A percentile compares a stretch with the other conserved stretches of the same genome.
These are phyloP conservation scores for Anoncus sp. DNA, from an alignment of 2,888 invertebrate genomes.

Conservation along the genomic window DNA sequence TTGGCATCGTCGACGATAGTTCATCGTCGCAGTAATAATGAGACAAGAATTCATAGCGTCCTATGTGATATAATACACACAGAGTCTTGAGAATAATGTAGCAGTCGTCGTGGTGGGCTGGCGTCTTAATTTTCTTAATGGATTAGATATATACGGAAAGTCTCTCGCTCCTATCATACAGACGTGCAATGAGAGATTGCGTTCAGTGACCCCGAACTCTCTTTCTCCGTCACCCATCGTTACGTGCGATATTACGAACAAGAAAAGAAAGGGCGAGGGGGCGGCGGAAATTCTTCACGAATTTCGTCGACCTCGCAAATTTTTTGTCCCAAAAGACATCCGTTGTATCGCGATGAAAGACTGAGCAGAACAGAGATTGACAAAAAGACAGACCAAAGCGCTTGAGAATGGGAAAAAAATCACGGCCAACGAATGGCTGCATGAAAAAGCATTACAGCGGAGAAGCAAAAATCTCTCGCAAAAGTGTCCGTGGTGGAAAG, in stretches of 20 bases:
- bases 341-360: constrained; percentile 8
- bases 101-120: no score
- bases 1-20: constrained; percentile 24
- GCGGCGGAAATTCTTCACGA: background rate
- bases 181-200: background rate
- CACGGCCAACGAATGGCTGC: constrained; percentile 22
- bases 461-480: constrained; percentile 34
- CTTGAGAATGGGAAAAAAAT: constrained; percentile 17
- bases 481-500: constrained; percentile 19
- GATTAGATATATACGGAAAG: constrained; percentile 18
- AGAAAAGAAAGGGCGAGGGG: no score
- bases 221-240: background rate
- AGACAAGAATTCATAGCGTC: constrained; percentile 49
- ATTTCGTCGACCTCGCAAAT: constrained; percentile 14
- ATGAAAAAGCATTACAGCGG: constrained; percentile 7
- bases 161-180: no score
- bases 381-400: constrained; percentile 8
- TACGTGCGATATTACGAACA: no score
- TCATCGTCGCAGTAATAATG: constrained; percentile 51
- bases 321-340: constrained; percentile 11
- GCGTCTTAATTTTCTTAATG: constrained; percentile 69
- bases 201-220: background rate
- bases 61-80: constrained; percentile 22
- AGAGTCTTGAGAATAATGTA: constrained; percentile 39
- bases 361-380: constrained; percentile 17